Percentiles rank a stretch among this genome's conserved stretches.
These are phyloP conservation scores for Mamestra brassicae DNA, from an alignment of 2,888 invertebrate species.

Conservation along the genomic window DNA sequence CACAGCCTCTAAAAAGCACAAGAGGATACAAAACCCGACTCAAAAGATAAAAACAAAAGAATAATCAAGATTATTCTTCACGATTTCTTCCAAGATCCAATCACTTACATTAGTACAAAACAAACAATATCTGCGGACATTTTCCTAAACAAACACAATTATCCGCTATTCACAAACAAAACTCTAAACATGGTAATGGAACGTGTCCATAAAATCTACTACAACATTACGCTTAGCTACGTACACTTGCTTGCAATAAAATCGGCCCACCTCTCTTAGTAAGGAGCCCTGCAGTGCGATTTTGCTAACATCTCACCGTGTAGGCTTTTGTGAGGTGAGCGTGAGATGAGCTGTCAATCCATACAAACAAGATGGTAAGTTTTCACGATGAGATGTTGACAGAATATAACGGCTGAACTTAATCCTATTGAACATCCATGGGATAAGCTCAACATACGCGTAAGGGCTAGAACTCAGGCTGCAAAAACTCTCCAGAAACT, in stretches of 20 bases:
- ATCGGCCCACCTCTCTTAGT: no score
- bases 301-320: no score
- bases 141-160: conserved; percentile 16
- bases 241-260: not conserved
- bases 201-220: conserved; percentile 34
- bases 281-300: no score
- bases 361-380: no score
- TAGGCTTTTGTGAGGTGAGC: no score
- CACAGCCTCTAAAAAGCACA: not conserved
- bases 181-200: conserved; percentile 52
- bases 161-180: conserved; percentile 43
- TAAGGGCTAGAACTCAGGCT: no score
- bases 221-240: conserved; percentile 12
- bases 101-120: conserved; percentile 13
- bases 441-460: no score
- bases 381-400: no score
- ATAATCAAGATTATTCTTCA: not conserved
- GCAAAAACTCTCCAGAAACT: no score
- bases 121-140: conserved; percentile 9
- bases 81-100: conserved; percentile 5
- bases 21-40: not conserved
- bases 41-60: not conserved
- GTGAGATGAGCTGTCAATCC: no score
- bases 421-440: no score
- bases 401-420: no score